These are phyloP conservation scores for Hypomecis atomaria DNA, from an alignment of 2,888 invertebrate species.

Conservation along the genomic window DNA sequence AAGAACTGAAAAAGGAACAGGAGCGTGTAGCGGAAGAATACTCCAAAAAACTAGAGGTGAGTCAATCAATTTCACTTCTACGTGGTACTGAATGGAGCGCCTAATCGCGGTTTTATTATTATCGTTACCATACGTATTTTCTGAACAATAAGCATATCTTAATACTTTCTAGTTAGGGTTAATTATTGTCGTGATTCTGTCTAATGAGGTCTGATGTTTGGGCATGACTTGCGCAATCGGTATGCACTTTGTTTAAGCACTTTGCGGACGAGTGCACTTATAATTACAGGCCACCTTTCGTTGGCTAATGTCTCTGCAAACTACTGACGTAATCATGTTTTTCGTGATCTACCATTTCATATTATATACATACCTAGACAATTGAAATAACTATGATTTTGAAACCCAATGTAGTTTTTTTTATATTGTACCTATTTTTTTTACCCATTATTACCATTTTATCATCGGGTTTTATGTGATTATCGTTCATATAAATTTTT, in stretches of 20 bases:
- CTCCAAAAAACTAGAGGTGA: conserved; percentile 95
- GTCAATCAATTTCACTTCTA: conserved; percentile 51
- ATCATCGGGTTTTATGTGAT: not conserved
- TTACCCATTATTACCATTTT: not conserved
- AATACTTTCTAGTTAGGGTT: no score
- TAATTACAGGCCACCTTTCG: conserved; percentile 5
- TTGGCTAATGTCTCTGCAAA: conserved; percentile 18
- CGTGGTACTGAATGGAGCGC: conserved; percentile 5
- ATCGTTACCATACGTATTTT: conserved; percentile 3
- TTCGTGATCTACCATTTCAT: not conserved
- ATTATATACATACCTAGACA: not conserved
- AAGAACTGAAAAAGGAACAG: conserved; percentile 94
- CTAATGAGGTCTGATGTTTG: conserved; percentile 21
- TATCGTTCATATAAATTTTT: not conserved
- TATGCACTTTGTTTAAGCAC: conserved; percentile 24
- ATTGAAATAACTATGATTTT: not conserved
- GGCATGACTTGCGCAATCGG: conserved; percentile 24
- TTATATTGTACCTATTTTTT: not conserved
- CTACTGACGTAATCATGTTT: not conserved
- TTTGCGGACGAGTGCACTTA: conserved; percentile 21
- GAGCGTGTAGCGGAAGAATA: conserved; percentile 94
- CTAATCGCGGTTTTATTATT: conserved; percentile 11
- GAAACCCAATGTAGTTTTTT: no score
- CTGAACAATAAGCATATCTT: conserved; percentile 11
- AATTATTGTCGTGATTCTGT: conserved; percentile 2